Percentiles rank a stretch among this genome's conserved stretches.
Evolutionary conservation across 92 coral and sea anemone genomes (phyloP).

Genomic region (Anthopleura xanthogrammica): DNA sequence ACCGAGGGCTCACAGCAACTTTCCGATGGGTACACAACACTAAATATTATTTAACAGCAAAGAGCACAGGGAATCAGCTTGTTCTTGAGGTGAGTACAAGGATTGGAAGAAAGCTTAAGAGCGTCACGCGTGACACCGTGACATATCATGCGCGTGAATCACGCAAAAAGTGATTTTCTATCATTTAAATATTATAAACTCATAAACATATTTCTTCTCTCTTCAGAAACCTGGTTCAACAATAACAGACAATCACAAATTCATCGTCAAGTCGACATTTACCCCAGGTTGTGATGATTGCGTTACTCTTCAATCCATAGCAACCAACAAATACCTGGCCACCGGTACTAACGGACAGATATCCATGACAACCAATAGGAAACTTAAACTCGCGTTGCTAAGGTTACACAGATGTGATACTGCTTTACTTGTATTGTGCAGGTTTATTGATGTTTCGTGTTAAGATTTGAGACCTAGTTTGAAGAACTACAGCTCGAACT

Average conservation of each 20-base stretch:
- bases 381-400: neutral
- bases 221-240: slow-evolving; percentile 7
- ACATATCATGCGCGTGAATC: too few species aligned
- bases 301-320: slow-evolving; percentile 4
- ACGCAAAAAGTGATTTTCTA: too few species aligned
- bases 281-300: neutral
- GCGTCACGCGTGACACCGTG: neutral
- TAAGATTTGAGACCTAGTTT: neutral
- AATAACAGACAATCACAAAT: slow-evolving; percentile 3
- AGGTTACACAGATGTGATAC: neutral
- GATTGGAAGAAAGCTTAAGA: neutral
- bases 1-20: slow-evolving; percentile 16
- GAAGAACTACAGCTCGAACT: too few species aligned
- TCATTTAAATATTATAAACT: too few species aligned
- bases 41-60: slow-evolving; percentile 14
- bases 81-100: slow-evolving; percentile 13
- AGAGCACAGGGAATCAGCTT: slow-evolving; percentile 15
- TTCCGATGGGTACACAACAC: slow-evolving; percentile 27
- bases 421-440: neutral
- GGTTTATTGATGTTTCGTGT: neutral
- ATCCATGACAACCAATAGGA: slow-evolving; percentile 5
- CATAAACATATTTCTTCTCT: neutral
- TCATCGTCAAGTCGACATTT: slow-evolving; percentile 1
- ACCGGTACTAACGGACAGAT: neutral
- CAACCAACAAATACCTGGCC: slow-evolving; percentile 7